These are phyloP conservation scores for Teleiodes luculella DNA, from an alignment of 2,888 invertebrate species.

Conservation along the genomic window DNA sequence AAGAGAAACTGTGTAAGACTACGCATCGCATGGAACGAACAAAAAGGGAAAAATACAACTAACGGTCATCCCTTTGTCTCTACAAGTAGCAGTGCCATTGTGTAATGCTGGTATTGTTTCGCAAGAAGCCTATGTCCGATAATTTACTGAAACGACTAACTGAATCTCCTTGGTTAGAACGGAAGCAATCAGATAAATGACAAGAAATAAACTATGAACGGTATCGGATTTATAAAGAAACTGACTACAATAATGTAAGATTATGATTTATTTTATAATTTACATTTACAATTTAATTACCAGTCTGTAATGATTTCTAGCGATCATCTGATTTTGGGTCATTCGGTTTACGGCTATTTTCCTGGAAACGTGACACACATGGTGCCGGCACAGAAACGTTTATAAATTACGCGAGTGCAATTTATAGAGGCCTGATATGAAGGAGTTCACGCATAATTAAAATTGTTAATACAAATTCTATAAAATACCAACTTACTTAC, in stretches of 20 bases:
- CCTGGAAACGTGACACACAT: constrained; percentile 25
- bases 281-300: constrained; percentile 10
- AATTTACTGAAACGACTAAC: constrained; percentile 20
- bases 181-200: no score
- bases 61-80: constrained; percentile 59
- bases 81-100: constrained; percentile 38
- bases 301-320: constrained; percentile 7
- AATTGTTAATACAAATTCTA: constrained; percentile 28
- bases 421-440: constrained; percentile 15
- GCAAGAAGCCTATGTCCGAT: constrained; percentile 29
- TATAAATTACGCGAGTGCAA: constrained; percentile 7
- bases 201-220: no score
- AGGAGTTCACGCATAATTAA: constrained; percentile 27
- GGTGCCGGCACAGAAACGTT: not conserved
- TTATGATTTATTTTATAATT: constrained; percentile 11
- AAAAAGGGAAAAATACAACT: constrained; percentile 46
- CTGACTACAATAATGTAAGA: not conserved
- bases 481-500: not conserved
- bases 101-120: constrained; percentile 48
- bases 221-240: not conserved
- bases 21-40: constrained; percentile 44
- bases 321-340: constrained; percentile 33
- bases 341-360: constrained; percentile 30
- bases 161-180: not conserved
- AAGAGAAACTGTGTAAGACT: constrained; percentile 47